Evolutionary conservation across 1,140 invertebrate species (phyloP), one percentile per base, ranked within the genome.

Genomic region (Hylaeus anthracinus): DNA sequence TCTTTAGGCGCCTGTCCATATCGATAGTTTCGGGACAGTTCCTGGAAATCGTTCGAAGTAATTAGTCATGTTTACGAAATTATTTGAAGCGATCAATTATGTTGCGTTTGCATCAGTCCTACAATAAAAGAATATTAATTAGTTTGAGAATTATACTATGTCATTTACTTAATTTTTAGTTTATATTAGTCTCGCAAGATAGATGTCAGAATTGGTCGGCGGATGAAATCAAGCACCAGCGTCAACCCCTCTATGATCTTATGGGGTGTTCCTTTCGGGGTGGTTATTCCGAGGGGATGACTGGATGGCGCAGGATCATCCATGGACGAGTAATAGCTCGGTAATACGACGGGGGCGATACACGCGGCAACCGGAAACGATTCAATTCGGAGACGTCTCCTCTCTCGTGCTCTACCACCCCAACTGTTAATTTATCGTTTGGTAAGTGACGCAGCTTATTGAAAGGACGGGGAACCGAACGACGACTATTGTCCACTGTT

Each of bases 381-480:
- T 88, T 88, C 86, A 88, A 88, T 88, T 78, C 81, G 76, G 77
- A 72, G 83, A 82, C 80, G 72, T 79, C 79, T 78, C 70, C 73
- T 79, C 61, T 79, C 61, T 72, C 65, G 76, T 78, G 76, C 43
- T 85, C 84, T 76, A 26, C 26, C 60, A 51, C 67, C 75, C 74
- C 37, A 66, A 83, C 64, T 75, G 67, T 83, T 93, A 91, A 92
- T 92, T 92, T 92, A 91, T 92, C 79, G 90, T 90, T 81, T 70
- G 84, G 82, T 85, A 85, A 87, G 87, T 91, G 92, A 90, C 90
- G 86, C 83, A 88, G 86, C 87, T 90, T 75, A 73, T 58, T 58
- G 58, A 51, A 37, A 72, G n/a, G 43, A 41, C 61, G 43, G 4
- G 53, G 41, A 2, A n/a, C 4, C 39, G 15, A 39, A 39, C 53